Percentiles rank a stretch among this genome's conserved stretches.
phyloP scores from a whole-genome alignment of 2,113 vertebrate species.

The Pluvialis apricaria region DNA sequence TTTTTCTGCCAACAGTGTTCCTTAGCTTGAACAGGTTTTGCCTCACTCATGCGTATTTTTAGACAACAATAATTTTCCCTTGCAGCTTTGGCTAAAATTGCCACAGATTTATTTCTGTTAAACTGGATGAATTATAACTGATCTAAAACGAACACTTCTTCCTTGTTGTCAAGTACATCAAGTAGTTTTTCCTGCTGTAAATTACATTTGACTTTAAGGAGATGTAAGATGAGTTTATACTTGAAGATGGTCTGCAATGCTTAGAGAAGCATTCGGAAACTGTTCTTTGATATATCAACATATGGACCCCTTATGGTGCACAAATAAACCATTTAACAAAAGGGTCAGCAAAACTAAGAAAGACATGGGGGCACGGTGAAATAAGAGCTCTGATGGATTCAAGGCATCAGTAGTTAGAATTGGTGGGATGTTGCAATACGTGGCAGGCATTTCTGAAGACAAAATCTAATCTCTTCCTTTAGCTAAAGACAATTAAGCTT shows the following conservation, averaged over 20 bases:
- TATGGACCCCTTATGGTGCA: neutral
- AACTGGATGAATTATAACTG: neutral
- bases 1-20: neutral
- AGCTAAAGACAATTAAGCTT: neutral
- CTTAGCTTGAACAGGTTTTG: neutral
- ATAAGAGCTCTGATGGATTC: neutral
- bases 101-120: neutral
- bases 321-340: neutral
- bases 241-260: neutral
- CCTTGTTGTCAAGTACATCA: neutral
- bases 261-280: neutral
- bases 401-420: neutral
- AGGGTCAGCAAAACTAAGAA: neutral
- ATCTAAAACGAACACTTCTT: neutral
- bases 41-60: neutral
- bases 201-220: neutral
- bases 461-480: neutral
- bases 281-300: neutral
- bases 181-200: neutral
- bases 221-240: neutral
- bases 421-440: neutral
- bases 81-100: neutral
- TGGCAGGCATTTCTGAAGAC: neutral
- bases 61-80: neutral
- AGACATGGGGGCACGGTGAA: fast-evolving